A percentile compares a stretch with the other conserved stretches of the same genome.
phyloP scores from a whole-genome alignment of 1,140 invertebrate species.

The Drosophila prosaltans region DNA sequence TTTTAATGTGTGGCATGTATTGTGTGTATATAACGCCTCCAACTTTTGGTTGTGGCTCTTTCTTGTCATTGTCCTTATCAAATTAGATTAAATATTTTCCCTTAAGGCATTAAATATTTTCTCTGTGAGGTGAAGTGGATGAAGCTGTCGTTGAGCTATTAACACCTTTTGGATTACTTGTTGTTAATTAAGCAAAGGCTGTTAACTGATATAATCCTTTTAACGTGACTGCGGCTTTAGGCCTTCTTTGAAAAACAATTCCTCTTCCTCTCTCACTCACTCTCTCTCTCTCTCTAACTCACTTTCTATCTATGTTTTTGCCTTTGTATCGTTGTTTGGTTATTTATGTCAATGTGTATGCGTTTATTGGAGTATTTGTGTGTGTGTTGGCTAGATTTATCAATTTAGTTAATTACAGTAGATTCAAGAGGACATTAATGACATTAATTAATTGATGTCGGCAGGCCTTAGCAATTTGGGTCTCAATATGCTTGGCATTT shows the following conservation, averaged over 20 bases:
- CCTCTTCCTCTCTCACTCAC: neutral
- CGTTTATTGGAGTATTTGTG: neutral
- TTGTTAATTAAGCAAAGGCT: conserved; percentile 65
- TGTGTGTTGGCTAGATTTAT: conserved; percentile 53
- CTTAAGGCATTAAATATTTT: conserved; percentile 25
- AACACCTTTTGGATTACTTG: conserved; percentile 62
- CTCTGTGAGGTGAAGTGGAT: conserved; percentile 30
- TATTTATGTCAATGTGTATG: conserved; percentile 1
- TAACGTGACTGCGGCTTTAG: conserved; percentile 18
- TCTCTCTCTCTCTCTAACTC: neutral
- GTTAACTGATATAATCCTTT: conserved; percentile 57
- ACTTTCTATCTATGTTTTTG: neutral
- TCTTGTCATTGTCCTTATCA: conserved; percentile 26
- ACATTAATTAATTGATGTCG: conserved; percentile 71
- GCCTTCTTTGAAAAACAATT: conserved; percentile 16
- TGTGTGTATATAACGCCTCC: neutral
- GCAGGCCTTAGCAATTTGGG: conserved; percentile 45
- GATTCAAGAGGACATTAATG: conserved; percentile 63
- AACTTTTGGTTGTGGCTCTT: neutral
- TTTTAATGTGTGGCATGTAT: conserved; percentile 43
- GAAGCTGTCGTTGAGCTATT: conserved; percentile 53
- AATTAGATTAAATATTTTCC: conserved; percentile 69
- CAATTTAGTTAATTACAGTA: conserved; percentile 68
- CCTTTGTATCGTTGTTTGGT: conserved; percentile 5
- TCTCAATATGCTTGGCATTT: conserved; percentile 22